phyloP scores from a whole-genome alignment of 2,113 vertebrate genomes.

The Rhinogobius similis region DNA sequence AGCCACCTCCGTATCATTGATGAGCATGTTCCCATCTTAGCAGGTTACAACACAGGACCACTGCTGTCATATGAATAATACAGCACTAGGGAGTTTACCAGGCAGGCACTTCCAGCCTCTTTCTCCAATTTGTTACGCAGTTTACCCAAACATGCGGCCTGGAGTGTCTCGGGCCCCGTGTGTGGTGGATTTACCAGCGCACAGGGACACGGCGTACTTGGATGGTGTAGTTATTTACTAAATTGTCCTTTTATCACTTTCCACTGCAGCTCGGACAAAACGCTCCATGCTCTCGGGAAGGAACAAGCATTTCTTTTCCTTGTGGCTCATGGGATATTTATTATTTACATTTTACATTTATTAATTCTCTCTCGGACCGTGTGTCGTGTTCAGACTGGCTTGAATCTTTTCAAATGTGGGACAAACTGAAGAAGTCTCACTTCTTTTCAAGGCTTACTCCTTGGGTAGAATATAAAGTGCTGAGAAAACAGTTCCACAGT shows the following conservation, averaged over 20 bases:
- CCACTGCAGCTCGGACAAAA: neutral
- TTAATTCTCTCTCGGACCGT: neutral
- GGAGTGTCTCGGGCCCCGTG: constrained; percentile 37
- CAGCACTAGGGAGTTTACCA: constrained; percentile 71
- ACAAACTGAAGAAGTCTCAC: neutral
- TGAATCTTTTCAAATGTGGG: neutral
- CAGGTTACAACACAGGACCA: constrained; percentile 64
- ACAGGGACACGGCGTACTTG: constrained; percentile 28
- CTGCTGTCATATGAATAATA: constrained; percentile 78
- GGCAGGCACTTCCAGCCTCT: constrained; percentile 59
- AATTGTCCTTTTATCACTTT: neutral
- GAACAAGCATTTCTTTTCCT: neutral
- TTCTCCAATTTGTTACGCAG: constrained; percentile 77
- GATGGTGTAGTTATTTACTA: constrained; percentile 21
- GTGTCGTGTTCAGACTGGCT: neutral
- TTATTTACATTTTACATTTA: constrained; percentile 10
- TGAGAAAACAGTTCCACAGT: neutral
- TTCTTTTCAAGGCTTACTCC: neutral
- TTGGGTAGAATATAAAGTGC: neutral
- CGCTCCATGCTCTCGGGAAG: neutral
- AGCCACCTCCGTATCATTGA: constrained; percentile 76
- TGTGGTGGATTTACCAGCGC: constrained; percentile 35
- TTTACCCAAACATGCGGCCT: constrained; percentile 77
- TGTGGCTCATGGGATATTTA: constrained; percentile 1
- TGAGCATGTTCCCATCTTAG: constrained; percentile 70